These are phyloP conservation scores for Epizoanthus scotinus DNA, from an alignment of 92 coral and sea anemone genomes.

Conservation along the genomic window DNA sequence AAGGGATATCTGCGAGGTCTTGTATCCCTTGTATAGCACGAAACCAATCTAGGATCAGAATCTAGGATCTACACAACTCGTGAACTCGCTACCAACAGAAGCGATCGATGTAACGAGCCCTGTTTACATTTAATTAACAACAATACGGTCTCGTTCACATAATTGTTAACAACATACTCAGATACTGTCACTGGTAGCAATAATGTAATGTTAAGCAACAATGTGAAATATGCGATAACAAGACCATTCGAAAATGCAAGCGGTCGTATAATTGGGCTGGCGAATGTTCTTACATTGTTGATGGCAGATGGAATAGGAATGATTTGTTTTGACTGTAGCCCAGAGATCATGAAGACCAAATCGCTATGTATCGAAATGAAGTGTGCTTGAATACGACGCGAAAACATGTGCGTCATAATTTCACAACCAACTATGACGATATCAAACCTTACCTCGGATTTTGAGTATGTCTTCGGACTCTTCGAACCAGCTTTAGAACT, in stretches of 20 bases:
- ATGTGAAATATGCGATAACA: constrained; percentile 4
- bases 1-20: not conserved
- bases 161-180: not conserved
- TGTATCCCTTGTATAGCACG: not conserved
- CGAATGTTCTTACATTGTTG: not conserved
- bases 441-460: constrained; percentile 18
- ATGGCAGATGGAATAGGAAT: not conserved
- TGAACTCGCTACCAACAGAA: not conserved
- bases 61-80: not conserved
- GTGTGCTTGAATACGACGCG: constrained; percentile 14
- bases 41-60: not conserved
- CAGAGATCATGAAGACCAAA: not conserved
- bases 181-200: not conserved
- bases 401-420: not conserved
- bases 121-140: not conserved
- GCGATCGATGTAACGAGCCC: not conserved
- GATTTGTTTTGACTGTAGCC: not conserved
- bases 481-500: constrained; percentile 23
- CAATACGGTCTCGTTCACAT: not conserved
- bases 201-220: not conserved
- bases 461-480: constrained; percentile 14
- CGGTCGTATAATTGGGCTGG: not conserved
- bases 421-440: not conserved
- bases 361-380: not conserved
- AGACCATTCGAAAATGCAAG: not conserved